These are phyloP conservation scores for Gasteruption jaculator DNA, from an alignment of 2,888 invertebrate genomes.

Conservation along the genomic window DNA sequence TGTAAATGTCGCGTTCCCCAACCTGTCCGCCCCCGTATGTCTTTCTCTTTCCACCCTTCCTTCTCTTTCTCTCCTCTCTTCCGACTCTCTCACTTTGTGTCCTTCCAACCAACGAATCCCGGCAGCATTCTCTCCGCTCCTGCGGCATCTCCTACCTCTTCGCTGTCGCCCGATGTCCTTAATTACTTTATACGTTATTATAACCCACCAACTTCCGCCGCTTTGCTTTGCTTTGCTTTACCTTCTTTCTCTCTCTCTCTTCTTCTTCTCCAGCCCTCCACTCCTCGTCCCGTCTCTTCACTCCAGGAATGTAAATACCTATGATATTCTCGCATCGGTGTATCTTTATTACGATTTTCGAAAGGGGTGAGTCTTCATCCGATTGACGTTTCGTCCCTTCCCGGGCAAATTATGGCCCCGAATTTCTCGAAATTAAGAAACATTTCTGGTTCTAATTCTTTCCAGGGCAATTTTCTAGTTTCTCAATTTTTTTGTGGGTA, in stretches of 20 bases:
- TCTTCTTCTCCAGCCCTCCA: conserved; percentile 3
- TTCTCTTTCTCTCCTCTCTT: conserved; percentile 21
- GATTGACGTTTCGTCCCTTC: too few species aligned
- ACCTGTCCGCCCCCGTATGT: conserved; percentile 41
- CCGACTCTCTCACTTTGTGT: conserved; percentile 17
- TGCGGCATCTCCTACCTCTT: conserved; percentile 21
- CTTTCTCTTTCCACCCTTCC: conserved; percentile 14
- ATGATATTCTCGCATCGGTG: too few species aligned
- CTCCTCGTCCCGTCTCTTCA: background rate
- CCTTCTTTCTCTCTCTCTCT: conserved; percentile 1
- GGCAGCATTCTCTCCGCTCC: conserved; percentile 19
- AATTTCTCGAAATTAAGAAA: too few species aligned
- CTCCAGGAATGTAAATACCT: too few species aligned
- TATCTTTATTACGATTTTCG: too few species aligned
- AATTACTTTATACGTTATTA: conserved; percentile 53
- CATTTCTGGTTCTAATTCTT: too few species aligned
- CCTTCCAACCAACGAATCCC: conserved; percentile 11
- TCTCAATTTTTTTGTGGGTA: too few species aligned
- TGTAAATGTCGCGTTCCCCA: conserved; percentile 52
- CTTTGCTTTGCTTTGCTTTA: conserved; percentile 25
- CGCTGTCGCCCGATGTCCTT: conserved; percentile 51
- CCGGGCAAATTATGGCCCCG: too few species aligned
- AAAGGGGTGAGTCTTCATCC: too few species aligned
- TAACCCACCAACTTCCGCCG: conserved; percentile 45
- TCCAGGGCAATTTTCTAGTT: too few species aligned